Evolutionary conservation across 1,140 invertebrate genomes (phyloP).

Genomic region (Drosophila kanapiae): DNA sequence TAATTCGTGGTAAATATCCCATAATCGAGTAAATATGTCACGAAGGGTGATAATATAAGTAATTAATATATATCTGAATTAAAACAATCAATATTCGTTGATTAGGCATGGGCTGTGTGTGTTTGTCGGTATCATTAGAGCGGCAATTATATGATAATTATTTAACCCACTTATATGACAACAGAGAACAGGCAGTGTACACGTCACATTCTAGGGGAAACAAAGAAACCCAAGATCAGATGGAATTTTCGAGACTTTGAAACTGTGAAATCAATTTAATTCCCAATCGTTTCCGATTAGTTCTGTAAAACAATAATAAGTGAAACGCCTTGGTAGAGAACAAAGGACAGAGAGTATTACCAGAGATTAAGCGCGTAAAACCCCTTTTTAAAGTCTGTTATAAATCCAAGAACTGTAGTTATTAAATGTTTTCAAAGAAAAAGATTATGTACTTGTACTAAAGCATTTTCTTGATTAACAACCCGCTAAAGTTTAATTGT

Average conservation of each 20-base stretch:
- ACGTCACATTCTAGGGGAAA: constrained; percentile 11
- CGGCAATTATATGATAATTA: constrained; percentile 66
- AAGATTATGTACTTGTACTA: too few relatives aligned
- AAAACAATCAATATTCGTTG: constrained; percentile 28
- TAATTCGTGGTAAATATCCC: constrained; percentile 52
- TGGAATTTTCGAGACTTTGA: constrained; percentile 12
- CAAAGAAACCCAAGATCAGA: constrained; percentile 13
- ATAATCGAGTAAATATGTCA: constrained; percentile 23
- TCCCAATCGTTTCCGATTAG: not conserved
- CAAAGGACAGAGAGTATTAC: not conserved
- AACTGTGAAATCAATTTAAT: not conserved
- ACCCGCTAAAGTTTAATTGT: not conserved
- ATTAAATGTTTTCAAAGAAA: not conserved
- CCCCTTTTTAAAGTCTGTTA: not conserved
- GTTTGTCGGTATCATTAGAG: constrained; percentile 34
- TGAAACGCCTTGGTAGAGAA: not conserved
- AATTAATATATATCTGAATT: constrained; percentile 34
- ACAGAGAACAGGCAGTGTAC: not conserved
- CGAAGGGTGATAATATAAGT: constrained; percentile 6
- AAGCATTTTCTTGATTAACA: not conserved
- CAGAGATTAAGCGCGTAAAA: not conserved
- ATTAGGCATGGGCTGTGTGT: not conserved
- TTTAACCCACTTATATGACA: constrained; percentile 58
- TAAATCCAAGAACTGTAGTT: constrained; percentile 1
- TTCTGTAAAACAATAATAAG: not conserved